Evolutionary conservation across 2,113 vertebrate species (phyloP), one percentile per base, ranked within the genome.

Genomic region (Bubo bubo): DNA sequence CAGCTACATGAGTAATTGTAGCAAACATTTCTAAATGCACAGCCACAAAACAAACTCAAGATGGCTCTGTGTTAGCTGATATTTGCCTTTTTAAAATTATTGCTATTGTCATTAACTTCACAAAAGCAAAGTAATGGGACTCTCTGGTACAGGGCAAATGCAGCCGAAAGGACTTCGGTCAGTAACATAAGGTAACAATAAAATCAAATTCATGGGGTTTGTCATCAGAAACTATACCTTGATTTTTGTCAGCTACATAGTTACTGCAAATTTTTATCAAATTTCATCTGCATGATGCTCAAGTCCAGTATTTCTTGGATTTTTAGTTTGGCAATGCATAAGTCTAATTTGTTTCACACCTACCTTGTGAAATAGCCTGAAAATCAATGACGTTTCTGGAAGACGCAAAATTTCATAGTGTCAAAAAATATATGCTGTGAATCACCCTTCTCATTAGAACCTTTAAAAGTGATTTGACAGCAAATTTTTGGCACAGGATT

Each of bases 21-120:
- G 59, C 76, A 95, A 95, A 56, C 74, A 86, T 86, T 95, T 96
- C 68, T 81, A 86, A 73, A 95, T 66, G 53, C 70, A 83, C 27
- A 83, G 67, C 37, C 60, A 59, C 56, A 76, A 92, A 95, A 74
- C 24, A 93, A 93, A 92, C 50, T 92, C 68, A 90, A 45, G 67
- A 96, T 79, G 73, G 52, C 72, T 95, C 60, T 89, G 14, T 50
- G 58, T 72, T 95, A 76, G 68, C 59, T 59, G 32, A 22, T 35
- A 84, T 32, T 72, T 87, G 59, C 58, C 53, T 80, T 76, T 72
- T 45, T 1, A 73, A 84, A 84, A 72, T 63, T 56, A 71, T 20
- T 43, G 53, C 52, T 87, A 12, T 67, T 92, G 68, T 90, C 49
- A 80, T 87, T 84, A 63, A 27, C 53, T 77, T 49, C 12, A 67